These are phyloP conservation scores for Drosophila engyochracea DNA, from an alignment of 2,888 invertebrate species.

Conservation along the genomic window DNA sequence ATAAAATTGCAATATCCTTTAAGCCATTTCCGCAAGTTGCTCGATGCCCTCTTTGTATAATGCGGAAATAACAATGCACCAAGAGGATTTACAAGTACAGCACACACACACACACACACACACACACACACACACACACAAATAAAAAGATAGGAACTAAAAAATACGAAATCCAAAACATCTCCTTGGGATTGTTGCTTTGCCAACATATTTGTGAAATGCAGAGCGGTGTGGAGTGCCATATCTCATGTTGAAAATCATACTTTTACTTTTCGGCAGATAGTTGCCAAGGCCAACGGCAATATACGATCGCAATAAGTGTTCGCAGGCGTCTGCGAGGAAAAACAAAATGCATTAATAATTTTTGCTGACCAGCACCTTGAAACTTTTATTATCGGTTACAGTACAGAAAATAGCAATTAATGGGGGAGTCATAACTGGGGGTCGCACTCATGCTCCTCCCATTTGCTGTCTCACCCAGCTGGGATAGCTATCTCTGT, in stretches of 20 bases:
- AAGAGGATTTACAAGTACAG: constrained; percentile 47
- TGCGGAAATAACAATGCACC: constrained; percentile 78
- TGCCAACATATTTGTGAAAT: constrained; percentile 42
- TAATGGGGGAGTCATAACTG: constrained; percentile 26
- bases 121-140: neutral
- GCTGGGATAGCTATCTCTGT: constrained; percentile 6
- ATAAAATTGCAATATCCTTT: constrained; percentile 76
- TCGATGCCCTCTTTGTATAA: constrained; percentile 65
- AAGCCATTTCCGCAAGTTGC: constrained; percentile 78
- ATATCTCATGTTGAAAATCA: constrained; percentile 29
- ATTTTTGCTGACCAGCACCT: constrained; percentile 24
- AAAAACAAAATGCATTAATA: constrained; percentile 39
- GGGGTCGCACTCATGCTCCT: neutral
- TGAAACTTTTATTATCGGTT: constrained; percentile 31
- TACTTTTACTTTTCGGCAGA: constrained; percentile 30
- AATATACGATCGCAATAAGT: constrained; percentile 35
- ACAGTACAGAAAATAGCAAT: constrained; percentile 20
- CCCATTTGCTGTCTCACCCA: neutral
- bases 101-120: constrained; percentile 9
- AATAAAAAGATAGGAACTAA: neutral
- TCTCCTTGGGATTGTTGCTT: constrained; percentile 40
- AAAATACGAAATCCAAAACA: constrained; percentile 33
- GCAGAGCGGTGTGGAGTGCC: constrained; percentile 27
- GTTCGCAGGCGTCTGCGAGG: neutral
- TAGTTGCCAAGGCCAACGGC: constrained; percentile 27